Evolutionary conservation across 2,888 invertebrate genomes (phyloP).

Genomic region (Hylaea fasciaria): DNA sequence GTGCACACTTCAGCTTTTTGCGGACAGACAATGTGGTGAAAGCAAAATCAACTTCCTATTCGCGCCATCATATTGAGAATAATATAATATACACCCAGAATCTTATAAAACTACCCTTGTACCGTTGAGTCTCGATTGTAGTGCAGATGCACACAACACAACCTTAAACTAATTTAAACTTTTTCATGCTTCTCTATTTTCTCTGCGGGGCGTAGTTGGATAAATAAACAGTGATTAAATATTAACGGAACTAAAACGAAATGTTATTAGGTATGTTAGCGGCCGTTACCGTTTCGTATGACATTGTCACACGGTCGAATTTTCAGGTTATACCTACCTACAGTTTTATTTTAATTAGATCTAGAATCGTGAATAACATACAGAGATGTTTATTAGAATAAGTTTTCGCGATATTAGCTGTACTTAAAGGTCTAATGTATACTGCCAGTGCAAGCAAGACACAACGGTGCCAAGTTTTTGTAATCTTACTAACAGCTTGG

Average conservation of each 20-base stretch:
- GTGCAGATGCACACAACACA: conserved; percentile 18
- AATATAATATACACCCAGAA: not conserved
- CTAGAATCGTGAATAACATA: not conserved
- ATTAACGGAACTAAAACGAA: conserved; percentile 13
- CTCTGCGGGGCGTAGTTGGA: conserved; percentile 8
- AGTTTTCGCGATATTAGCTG: conserved; percentile 18
- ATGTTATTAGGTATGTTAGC: conserved; percentile 1
- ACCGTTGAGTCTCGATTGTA: conserved; percentile 16
- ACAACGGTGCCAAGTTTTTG: conserved; percentile 48
- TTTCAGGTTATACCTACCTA: no score
- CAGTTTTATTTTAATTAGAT: not conserved
- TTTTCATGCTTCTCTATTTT: conserved; percentile 17
- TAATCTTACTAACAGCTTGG: conserved; percentile 53
- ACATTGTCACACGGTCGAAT: not conserved
- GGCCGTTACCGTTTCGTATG: not conserved
- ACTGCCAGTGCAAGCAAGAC: conserved; percentile 42
- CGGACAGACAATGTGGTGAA: no score
- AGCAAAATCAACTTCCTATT: no score
- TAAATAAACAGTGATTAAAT: conserved; percentile 30
- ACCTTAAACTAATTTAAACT: conserved; percentile 35
- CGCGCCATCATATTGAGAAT: no score
- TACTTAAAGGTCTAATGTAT: conserved; percentile 31
- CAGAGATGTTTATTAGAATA: conserved; percentile 13
- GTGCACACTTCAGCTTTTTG: no score
- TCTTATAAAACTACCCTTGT: conserved; percentile 3